These are phyloP conservation scores for Dicroscelio sp. DNA, from an alignment of 2,888 invertebrate species.

Conservation along the genomic window DNA sequence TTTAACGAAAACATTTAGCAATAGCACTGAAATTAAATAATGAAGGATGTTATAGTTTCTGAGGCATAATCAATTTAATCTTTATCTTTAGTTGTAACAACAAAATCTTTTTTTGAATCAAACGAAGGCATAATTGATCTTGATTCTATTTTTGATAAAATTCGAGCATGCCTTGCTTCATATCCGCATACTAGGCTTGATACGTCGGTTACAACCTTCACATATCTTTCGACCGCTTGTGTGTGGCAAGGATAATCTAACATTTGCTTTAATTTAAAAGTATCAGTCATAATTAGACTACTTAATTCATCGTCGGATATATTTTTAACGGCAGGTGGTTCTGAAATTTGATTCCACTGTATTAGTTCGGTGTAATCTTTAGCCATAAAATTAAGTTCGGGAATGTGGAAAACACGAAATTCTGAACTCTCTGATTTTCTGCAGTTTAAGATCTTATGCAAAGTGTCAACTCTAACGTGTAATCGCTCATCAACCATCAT, in stretches of 20 bases:
- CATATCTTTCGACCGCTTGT: no score
- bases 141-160: conserved; percentile 14
- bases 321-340: conserved; percentile 4
- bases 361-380: conserved; percentile 4
- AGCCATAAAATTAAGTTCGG: conserved; percentile 25
- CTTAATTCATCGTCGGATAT: not conserved
- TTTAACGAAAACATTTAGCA: no score
- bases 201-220: conserved; percentile 19
- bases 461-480: not conserved
- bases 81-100: not conserved
- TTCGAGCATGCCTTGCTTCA: conserved; percentile 11
- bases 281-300: not conserved
- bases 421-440: conserved; percentile 5
- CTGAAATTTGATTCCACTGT: not conserved
- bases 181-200: conserved; percentile 18
- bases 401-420: conserved; percentile 11
- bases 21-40: no score
- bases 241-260: conserved; percentile 26
- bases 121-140: not conserved
- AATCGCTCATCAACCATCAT: not conserved
- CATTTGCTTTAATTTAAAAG: not conserved
- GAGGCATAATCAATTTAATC: no score
- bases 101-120: conserved; percentile 11
- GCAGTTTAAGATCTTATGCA: not conserved
- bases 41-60: no score